Evolutionary conservation across 2,797 vertebrate genomes (phyloP), one percentile per base, ranked within the genome.

Genomic region (Poecilia velifera): DNA sequence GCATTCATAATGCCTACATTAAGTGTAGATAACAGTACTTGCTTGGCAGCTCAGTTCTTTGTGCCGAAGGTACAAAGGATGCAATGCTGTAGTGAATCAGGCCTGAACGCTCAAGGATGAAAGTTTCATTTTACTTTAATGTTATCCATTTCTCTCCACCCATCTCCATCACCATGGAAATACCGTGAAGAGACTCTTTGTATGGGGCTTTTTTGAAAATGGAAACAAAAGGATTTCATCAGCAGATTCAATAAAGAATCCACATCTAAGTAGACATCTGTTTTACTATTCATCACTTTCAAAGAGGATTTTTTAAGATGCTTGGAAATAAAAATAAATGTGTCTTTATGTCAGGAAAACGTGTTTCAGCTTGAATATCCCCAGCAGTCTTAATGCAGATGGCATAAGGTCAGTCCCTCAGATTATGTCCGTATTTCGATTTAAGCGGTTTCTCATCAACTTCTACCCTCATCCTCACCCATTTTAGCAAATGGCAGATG

Each of bases 381-480:
- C 12, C 8, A 16, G 12, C 47, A 1, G 41, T 75, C 77, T 82
- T 84, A 87, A 84, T 28, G 74, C 76, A 45, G 45, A 74, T 46
- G 72, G 25, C 73, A 79, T 1, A 55, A 55, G 74, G 75, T 76
- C 77, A 76, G 22, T n/a, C 1, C 59, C 72, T 41, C 72, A 87
- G 86, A 91, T 84, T 82, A 84, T 25, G 46, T 68, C 75, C 57
- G 76, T 68, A 79, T 87, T 86, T 85, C 59, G 25, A 72, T 57
- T 85, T 49, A 79, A 90, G 74, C 36, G 49, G 74, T 70, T 80
- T 76, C 82, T 88, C 76, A 78, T 82, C 68, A 72, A 88, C 77
- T 79, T 51, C 4, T 82, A 81, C 43, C 73, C 85, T 83, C 43
- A 53, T 73, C 78, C 73, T 73, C 78, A 73, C 80, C 55, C 28